A percentile compares a stretch with the other conserved stretches of the same genome.
These are phyloP conservation scores for Sinonovacula constricta DNA, from an alignment of 1,140 invertebrate genomes.

Conservation along the genomic window DNA sequence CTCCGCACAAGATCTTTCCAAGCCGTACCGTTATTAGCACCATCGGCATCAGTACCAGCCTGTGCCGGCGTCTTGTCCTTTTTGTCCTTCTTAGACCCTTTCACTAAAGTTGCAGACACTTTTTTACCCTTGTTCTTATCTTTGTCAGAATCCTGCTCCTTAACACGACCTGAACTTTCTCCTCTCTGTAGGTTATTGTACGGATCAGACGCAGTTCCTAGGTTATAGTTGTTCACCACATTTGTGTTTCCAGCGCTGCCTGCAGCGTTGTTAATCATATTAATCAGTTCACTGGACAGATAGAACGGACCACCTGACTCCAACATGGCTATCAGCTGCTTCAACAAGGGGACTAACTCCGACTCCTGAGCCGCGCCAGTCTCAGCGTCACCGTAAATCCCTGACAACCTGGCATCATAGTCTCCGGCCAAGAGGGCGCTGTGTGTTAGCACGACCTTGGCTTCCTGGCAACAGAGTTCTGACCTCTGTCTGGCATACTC, in stretches of 20 bases:
- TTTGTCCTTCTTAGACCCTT: constrained; percentile 21
- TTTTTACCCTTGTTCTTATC: constrained; percentile 42
- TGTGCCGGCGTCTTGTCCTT: constrained; percentile 4
- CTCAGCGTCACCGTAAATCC: constrained; percentile 73
- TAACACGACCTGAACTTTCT: constrained; percentile 1
- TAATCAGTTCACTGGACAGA: constrained; percentile 68
- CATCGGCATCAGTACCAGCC: background rate
- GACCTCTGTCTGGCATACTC: constrained; percentile 72
- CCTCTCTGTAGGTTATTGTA: background rate
- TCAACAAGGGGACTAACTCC: constrained; percentile 74
- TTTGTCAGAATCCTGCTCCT: constrained; percentile 25
- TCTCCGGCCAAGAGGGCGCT: constrained; percentile 69
- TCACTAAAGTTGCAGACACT: constrained; percentile 26
- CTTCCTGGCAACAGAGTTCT: constrained; percentile 69
- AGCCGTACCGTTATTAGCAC: constrained; percentile 28
- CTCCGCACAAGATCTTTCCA: constrained; percentile 60
- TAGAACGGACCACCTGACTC: constrained; percentile 75
- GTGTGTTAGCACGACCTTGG: constrained; percentile 69
- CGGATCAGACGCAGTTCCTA: constrained; percentile 45
- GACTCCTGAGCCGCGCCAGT: constrained; percentile 55
- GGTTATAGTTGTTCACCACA: constrained; percentile 63
- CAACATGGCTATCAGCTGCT: constrained; percentile 74
- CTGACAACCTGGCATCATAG: constrained; percentile 69
- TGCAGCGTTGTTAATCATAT: constrained; percentile 62
- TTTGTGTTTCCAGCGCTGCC: constrained; percentile 55